Base-by-base conservation (phyloP, 2,888 invertebrate genomes). In the Mimachlamys varia region DNA sequence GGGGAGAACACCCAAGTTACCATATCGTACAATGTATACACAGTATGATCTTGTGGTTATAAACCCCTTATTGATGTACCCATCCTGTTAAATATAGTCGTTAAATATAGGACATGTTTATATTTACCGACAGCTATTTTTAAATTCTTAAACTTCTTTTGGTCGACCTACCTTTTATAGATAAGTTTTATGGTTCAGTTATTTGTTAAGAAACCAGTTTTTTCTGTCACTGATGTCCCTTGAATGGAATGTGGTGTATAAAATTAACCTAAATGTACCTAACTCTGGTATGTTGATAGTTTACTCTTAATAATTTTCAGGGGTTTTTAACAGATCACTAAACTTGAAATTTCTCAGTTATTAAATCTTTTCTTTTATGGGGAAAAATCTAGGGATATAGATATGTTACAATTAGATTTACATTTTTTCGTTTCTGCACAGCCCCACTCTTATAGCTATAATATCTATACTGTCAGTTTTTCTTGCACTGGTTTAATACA, bases 171-270 rank as follows among this genome's bases (percentile, higher is more conserved):
- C 27, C 12, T 76, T 76, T 10, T 33, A 13, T 76, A 53, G 5
- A 10, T 76, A 76, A 76, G 33, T 33, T 33, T 2, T 33, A 22
- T 76, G 76, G 76, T 76, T 76, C 33, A 76, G 76, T 76, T 17
- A 76, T 27, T 2, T 33, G 33, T 76, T 27, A 0, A n/a, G 62
- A 62, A 12, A 33, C 33, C 76, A 17, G 53, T 53, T 33, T 76
- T 76, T 76, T 10, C 13, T 15, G 0, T 27, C 27, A 76, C 33
- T 0, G 27, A 53, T 17, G 13, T 15, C 53, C 53, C 33, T 76
- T 76, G 76, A 76, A 76, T 76, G 76, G 76, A 76, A 76, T 76
- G 76, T 76, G 33, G 76, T 4, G 27, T 76, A n/a, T n/a, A n/a
- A n/a, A n/a, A n/a, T 76, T 15, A 76, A 27, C 12, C 13, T 12